phyloP scores from a whole-genome alignment of 1,140 invertebrate genomes.

The Radopholus similis region DNA sequence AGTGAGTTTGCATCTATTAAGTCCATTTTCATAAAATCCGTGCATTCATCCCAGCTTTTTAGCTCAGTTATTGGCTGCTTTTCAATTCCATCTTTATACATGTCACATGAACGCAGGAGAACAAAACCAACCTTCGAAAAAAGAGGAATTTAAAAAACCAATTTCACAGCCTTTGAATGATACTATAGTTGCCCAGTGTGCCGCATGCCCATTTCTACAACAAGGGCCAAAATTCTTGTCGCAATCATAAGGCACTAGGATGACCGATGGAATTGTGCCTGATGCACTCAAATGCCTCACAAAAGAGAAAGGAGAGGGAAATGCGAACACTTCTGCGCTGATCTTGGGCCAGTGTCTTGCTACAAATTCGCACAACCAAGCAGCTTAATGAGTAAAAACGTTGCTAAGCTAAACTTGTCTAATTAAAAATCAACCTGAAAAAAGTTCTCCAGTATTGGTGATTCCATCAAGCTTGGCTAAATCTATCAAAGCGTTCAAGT shows the following conservation, averaged over 20 bases:
- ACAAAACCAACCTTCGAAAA: conserved; percentile 32
- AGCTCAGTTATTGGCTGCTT: neutral
- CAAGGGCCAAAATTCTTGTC: conserved; percentile 45
- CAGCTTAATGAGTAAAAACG: conserved; percentile 29
- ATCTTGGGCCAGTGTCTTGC: conserved; percentile 6
- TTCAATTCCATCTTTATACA: neutral
- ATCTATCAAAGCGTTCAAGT: conserved; percentile 21
- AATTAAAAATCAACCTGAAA: conserved; percentile 26
- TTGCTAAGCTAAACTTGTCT: neutral
- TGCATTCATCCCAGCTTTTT: neutral
- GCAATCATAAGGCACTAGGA: conserved; percentile 42
- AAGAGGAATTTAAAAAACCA: conserved; percentile 14
- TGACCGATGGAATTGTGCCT: conserved; percentile 2
- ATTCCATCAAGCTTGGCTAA: neutral
- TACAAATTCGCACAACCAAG: conserved; percentile 33
- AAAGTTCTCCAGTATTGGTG: conserved; percentile 28
- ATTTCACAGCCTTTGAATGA: too few species aligned
- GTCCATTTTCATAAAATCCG: neutral
- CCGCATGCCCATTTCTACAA: conserved; percentile 24
- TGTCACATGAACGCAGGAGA: neutral
- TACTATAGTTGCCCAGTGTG: conserved; percentile 42
- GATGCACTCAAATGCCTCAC: conserved; percentile 5
- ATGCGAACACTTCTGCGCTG: neutral
- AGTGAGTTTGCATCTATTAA: conserved; percentile 4
- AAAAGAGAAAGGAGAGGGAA: conserved; percentile 9